Evolutionary conservation across 2,888 invertebrate genomes (phyloP).

Genomic region (Minunthozetes semirufus): DNA sequence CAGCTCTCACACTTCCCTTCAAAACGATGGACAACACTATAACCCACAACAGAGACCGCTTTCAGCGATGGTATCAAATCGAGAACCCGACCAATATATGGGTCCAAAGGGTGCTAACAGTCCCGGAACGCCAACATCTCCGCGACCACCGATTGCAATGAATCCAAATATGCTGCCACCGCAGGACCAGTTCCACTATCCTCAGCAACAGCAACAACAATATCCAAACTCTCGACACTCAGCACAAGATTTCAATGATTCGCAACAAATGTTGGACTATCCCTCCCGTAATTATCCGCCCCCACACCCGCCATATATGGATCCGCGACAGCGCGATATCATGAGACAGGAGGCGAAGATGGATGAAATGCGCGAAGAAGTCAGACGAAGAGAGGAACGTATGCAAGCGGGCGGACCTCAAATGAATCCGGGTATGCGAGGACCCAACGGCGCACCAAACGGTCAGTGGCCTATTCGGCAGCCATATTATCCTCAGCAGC

Average conservation of each 20-base stretch:
- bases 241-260: constrained; percentile 19
- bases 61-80: constrained; percentile 42
- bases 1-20: constrained; percentile 44
- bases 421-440: constrained; percentile 29
- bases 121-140: constrained; percentile 38
- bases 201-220: background rate
- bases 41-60: constrained; percentile 39
- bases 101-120: constrained; percentile 38
- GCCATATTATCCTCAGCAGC: constrained; percentile 32
- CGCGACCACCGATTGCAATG: constrained; percentile 36
- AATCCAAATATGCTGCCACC: background rate
- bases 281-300: constrained; percentile 27
- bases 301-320: constrained; percentile 37
- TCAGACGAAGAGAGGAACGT: constrained; percentile 55
- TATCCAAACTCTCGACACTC: constrained; percentile 35
- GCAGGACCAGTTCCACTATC: constrained; percentile 23
- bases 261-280: background rate
- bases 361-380: constrained; percentile 71
- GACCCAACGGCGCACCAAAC: constrained; percentile 31
- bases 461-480: background rate
- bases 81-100: constrained; percentile 43
- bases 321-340: constrained; percentile 44
- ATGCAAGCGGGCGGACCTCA: constrained; percentile 37
- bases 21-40: constrained; percentile 38
- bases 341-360: constrained; percentile 46